Base-by-base conservation (phyloP, 2,113 vertebrate species). In the Ardeotis arabs region DNA sequence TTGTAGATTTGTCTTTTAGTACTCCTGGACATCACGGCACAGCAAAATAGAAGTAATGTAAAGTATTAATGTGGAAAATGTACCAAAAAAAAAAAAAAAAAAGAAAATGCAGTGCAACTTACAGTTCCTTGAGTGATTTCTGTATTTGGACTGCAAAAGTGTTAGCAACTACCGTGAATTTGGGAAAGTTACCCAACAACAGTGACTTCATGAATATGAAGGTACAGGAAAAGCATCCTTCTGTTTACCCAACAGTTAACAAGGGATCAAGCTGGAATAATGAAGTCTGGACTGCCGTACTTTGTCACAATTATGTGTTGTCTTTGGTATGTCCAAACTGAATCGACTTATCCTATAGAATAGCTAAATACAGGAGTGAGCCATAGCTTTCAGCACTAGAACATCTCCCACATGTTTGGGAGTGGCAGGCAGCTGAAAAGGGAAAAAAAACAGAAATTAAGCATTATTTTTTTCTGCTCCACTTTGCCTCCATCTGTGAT, bases 371-470 rank as follows among this genome's bases (percentile, higher is more conserved):
- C 67, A 96, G 88, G 86, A 95, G 86, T 31, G 73, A 93, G 73
- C 86, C 74, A 35, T 4, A 72, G 77, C 88, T 96, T 92, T 95
- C 96, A 95, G 83, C 73, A 87, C 90, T 37, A 72, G 68, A 95
- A 82, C 90, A 79, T 97, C 95, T 89, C 84, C 94, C 90, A 95
- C 94, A 14, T 66, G 86, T 80, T 83, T 76, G 84, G 77, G 84
- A 92, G 94, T 68, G 66, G 92, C 89, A 92, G 93, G 90, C 88
- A 95, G 92, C 90, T 95, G 90, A 82, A 73, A 75, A 72, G 50
- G 63, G 8, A 7, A 41, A 41, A 45, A 77, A 37, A 59, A 56
- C 79, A 88, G 56, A 80, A 96, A 90, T 87, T 92, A 81, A 92
- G 56, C 28, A 53, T 72, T 60, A 72, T 80, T 93, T 86, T 88